A percentile compares a stretch with the other conserved stretches of the same genome.
Conservation (phyloP, 2,797 vertebrate genomes). For the Sarcophilus harrisii region DNA sequence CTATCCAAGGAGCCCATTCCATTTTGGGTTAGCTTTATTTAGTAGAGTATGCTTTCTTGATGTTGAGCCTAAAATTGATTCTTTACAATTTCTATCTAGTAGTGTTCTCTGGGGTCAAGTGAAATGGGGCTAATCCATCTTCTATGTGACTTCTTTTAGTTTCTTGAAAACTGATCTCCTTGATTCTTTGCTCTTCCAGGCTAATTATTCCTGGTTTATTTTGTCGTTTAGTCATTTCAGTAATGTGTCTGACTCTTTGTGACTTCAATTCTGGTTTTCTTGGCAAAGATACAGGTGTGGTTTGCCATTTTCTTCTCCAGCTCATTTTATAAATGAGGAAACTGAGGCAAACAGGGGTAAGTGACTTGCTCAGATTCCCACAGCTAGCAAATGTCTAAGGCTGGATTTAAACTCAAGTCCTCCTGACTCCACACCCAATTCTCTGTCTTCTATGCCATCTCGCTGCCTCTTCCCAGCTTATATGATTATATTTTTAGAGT, state of each 20-base stretch:
- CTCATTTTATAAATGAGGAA: neutral
- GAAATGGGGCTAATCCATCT: neutral
- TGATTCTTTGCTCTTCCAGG: neutral
- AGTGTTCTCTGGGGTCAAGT: neutral
- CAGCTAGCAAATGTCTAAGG: neutral
- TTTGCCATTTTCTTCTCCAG: neutral
- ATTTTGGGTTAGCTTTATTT: neutral
- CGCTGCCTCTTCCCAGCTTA: neutral
- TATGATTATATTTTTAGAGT: neutral
- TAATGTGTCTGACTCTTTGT: neutral
- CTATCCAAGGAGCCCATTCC: neutral
- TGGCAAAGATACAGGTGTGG: neutral
- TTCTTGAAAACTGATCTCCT: neutral
- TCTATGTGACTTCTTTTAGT: neutral
- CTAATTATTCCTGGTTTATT: neutral
- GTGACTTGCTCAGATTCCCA: neutral
- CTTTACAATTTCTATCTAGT: neutral
- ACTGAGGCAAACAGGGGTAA: neutral
- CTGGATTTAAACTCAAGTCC: neutral
- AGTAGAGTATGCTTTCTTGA: neutral
- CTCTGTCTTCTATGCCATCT: neutral
- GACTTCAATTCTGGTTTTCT: neutral
- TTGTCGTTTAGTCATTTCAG: neutral
- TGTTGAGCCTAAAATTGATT: neutral
- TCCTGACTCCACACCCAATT: neutral